These are phyloP conservation scores for Thecophora atra DNA, from an alignment of 2,888 invertebrate species.

Conservation along the genomic window DNA sequence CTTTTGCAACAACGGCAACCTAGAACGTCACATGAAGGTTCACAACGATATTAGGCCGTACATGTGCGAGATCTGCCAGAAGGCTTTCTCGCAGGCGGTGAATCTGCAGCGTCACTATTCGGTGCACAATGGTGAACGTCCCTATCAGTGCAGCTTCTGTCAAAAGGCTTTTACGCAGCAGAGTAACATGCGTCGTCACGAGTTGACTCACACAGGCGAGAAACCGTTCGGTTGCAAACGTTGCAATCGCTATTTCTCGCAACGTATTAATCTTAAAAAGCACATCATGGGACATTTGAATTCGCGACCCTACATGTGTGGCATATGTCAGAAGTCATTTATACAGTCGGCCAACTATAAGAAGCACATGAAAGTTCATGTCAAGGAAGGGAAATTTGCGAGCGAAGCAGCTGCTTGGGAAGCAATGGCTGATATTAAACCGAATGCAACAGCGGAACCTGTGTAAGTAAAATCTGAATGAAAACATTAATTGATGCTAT, in stretches of 20 bases:
- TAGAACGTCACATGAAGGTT: constrained; percentile 65
- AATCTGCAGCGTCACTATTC: constrained; percentile 63
- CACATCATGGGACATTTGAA: constrained; percentile 65
- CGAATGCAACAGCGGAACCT: constrained; percentile 52
- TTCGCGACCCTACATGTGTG: constrained; percentile 62
- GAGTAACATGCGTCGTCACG: constrained; percentile 64
- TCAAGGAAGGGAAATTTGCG: constrained; percentile 58
- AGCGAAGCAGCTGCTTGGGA: constrained; percentile 55
- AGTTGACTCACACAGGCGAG: constrained; percentile 64
- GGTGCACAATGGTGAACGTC: constrained; percentile 64
- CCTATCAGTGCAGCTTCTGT: constrained; percentile 62
- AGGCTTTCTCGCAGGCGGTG: constrained; percentile 64
- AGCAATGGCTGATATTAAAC: constrained; percentile 56
- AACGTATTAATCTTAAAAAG: constrained; percentile 65
- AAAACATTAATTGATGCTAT: too few relatives aligned
- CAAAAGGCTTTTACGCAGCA: constrained; percentile 64
- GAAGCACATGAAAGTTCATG: constrained; percentile 60
- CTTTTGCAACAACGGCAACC: constrained; percentile 64
- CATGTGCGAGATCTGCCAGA: constrained; percentile 60
- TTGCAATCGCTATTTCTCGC: constrained; percentile 64
- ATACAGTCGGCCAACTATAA: constrained; percentile 63
- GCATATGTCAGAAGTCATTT: constrained; percentile 62
- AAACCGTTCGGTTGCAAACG: constrained; percentile 65
- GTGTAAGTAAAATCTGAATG: constrained; percentile 51
- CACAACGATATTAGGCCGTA: constrained; percentile 64